Base-by-base conservation (phyloP, 1,140 invertebrate species). In the Eupristina koningsbergeri region DNA sequence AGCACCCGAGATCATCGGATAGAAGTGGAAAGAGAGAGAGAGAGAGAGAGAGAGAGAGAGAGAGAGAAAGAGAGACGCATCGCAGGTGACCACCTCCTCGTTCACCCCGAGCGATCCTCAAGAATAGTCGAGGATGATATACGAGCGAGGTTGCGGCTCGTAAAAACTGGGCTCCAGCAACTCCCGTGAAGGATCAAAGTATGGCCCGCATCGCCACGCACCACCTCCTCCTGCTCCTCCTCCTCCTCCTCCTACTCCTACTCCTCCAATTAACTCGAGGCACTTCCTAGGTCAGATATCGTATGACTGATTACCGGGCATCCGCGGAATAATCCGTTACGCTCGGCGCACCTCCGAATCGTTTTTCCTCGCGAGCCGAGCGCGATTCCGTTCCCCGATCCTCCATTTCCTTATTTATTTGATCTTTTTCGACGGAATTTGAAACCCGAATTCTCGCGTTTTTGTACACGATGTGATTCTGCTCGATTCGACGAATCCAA, bases 251-350 rank as follows among this genome's bases (percentile, higher is more conserved):
- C n/a, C n/a, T n/a, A n/a, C n/a, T n/a, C n/a, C n/a, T n/a, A n/a
- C 29, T 15, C n/a, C 34, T 47, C 67, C 71, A 80, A 80, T 80
- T 80, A 80, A 74, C 36, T 58, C 34, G 39, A 8, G 22, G 69
- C 31, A 22, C 78, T 36, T 69, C 45, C 47, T 41, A 6, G 29
- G 47, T 34, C 50, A 34, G 80, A 64, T 82, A 64, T 82, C 75
- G 11, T 76, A 82, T 76, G 73, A 82, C 80, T 82, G 73, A 82
- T 82, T 82, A 82, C 58, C 58, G 31, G 29, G 22, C 31, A 58
- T 76, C 58, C 58, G 81, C 45, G 64, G 74, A 83, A 83, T 82
- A 82, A 82, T 82, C 69, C 81, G 73, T 76, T 29, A 76, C 81
- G 73, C 73, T 76, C 31, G 45, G 61, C 61, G n/a, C 9, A 26